Conservation (phyloP, 2,113 vertebrate species). For the Phyllostomus discolor region DNA sequence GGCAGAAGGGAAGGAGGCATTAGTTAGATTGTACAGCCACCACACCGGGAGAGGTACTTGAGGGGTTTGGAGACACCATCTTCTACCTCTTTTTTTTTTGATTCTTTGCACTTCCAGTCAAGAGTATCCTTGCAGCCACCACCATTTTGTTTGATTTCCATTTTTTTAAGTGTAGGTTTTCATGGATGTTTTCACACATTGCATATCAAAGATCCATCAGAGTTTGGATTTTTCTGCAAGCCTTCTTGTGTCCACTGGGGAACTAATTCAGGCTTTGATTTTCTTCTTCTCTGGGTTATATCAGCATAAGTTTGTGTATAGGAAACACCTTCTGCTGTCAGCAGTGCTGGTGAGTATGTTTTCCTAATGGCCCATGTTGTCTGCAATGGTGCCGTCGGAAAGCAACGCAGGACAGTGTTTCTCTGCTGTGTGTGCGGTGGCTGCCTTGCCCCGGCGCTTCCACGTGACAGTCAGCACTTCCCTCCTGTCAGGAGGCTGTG, state of each 20-base stretch:
- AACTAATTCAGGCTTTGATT: background rate
- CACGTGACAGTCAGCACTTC: background rate
- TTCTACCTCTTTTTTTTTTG: background rate
- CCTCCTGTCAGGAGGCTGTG: background rate
- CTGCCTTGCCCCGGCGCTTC: background rate
- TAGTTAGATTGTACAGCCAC: background rate
- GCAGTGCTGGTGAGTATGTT: background rate
- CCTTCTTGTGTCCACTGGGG: background rate
- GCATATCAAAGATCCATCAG: background rate
- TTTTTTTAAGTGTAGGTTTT: background rate
- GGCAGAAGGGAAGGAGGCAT: background rate
- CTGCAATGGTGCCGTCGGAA: background rate
- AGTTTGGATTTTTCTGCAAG: background rate
- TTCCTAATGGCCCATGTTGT: background rate
- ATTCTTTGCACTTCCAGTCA: background rate
- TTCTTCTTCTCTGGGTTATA: background rate
- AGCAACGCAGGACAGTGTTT: background rate
- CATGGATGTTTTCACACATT: background rate
- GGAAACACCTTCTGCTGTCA: background rate
- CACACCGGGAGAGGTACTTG: no score
- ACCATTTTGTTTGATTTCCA: background rate
- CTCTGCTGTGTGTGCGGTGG: background rate
- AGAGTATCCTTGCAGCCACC: background rate
- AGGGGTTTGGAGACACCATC: background rate
- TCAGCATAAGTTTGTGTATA: background rate